These are phyloP conservation scores for Drosophila tristis DNA, from an alignment of 1,140 invertebrate genomes.

Conservation along the genomic window DNA sequence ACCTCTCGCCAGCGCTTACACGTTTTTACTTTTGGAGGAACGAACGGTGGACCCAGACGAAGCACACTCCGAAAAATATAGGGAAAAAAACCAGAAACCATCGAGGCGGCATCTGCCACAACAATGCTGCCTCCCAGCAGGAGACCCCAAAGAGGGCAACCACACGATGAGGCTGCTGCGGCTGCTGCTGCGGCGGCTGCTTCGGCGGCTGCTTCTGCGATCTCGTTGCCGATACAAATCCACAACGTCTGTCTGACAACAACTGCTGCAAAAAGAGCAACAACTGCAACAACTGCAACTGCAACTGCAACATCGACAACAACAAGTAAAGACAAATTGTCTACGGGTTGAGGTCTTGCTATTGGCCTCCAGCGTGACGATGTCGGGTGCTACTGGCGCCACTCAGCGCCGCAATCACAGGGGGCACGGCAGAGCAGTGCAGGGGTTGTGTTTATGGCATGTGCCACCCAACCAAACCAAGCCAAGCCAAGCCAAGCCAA, in stretches of 20 bases:
- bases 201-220: background rate
- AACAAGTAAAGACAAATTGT: constrained; percentile 77
- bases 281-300: constrained; percentile 8
- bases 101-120: constrained; percentile 1
- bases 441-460: constrained; percentile 62
- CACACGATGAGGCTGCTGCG: background rate
- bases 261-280: constrained; percentile 21
- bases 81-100: too few species aligned
- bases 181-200: background rate
- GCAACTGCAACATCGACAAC: constrained; percentile 19
- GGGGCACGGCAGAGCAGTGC: background rate
- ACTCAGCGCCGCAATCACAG: constrained; percentile 57
- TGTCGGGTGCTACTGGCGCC: constrained; percentile 66
- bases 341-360: constrained; percentile 80
- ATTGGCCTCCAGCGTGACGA: constrained; percentile 79
- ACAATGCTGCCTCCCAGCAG: constrained; percentile 28
- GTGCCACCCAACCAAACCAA: constrained; percentile 65
- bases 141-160: constrained; percentile 22
- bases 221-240: constrained; percentile 35
- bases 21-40: too few species aligned
- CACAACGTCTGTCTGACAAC: constrained; percentile 3
- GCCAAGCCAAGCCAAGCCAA: constrained; percentile 52
- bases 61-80: background rate
- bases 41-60: too few species aligned
- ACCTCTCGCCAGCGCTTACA: too few species aligned